phyloP scores from a whole-genome alignment of 2,888 invertebrate species.

The Scaptomyza parva region DNA sequence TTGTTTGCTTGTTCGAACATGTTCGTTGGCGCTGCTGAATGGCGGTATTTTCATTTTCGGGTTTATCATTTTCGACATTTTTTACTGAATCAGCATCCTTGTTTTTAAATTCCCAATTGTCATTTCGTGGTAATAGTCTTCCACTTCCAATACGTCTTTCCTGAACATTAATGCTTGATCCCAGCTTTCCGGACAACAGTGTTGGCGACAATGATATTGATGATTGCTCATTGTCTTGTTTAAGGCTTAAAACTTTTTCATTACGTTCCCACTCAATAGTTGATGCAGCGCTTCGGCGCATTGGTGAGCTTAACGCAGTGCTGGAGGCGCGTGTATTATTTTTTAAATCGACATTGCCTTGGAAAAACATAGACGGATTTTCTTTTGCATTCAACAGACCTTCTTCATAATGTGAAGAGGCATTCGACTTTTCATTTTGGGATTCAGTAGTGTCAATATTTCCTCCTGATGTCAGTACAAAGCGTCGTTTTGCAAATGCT shows the following conservation, averaged over 20 bases:
- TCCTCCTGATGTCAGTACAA: constrained; percentile 44
- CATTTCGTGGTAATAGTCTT: constrained; percentile 88
- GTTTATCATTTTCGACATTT: constrained; percentile 46
- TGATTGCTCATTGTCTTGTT: constrained; percentile 43
- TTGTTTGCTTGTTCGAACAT: constrained; percentile 34
- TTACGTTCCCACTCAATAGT: constrained; percentile 41
- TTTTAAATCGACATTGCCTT: constrained; percentile 8
- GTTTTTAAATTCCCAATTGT: constrained; percentile 85
- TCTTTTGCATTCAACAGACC: constrained; percentile 1
- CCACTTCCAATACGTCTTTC: constrained; percentile 93
- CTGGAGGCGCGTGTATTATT: constrained; percentile 2
- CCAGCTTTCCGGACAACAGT: constrained; percentile 43
- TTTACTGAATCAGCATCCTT: constrained; percentile 49
- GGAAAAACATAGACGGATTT: background rate
- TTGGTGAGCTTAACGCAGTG: constrained; percentile 13
- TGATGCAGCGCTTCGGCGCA: constrained; percentile 1
- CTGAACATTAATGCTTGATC: constrained; percentile 35
- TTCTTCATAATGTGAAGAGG: constrained; percentile 27
- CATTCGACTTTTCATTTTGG: constrained; percentile 30
- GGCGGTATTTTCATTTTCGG: constrained; percentile 33
- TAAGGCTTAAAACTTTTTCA: constrained; percentile 32
- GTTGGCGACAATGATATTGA: constrained; percentile 53
- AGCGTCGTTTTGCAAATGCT: constrained; percentile 83
- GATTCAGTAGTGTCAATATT: constrained; percentile 40
- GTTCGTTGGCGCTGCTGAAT: constrained; percentile 53